Evolutionary conservation across 1,140 invertebrate species (phyloP).

Genomic region (Venturia canescens): DNA sequence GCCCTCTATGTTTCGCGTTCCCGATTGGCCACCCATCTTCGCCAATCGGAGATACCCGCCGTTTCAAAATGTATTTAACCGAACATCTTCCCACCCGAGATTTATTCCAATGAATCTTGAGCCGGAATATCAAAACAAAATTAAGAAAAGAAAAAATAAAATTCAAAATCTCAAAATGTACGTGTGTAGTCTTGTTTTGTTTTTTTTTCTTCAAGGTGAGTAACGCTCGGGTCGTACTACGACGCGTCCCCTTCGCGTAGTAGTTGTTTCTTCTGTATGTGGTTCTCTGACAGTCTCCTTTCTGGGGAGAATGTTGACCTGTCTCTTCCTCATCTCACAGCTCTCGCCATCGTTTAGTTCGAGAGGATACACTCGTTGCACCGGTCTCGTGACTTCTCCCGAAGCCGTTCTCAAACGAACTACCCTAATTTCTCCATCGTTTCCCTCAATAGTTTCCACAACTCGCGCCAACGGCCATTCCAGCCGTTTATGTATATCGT

Average conservation of each 20-base stretch:
- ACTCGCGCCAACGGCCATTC: conserved; percentile 63
- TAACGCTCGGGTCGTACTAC: conserved; percentile 15
- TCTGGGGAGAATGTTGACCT: too few relatives aligned
- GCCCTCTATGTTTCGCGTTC: too few relatives aligned
- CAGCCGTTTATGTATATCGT: conserved; percentile 57
- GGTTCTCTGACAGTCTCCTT: too few relatives aligned
- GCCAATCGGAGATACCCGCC: too few relatives aligned
- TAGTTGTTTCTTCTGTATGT: too few relatives aligned
- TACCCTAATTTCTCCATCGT: conserved; percentile 57
- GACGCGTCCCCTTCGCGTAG: too few relatives aligned
- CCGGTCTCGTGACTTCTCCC: conserved; percentile 49
- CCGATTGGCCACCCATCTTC: too few relatives aligned
- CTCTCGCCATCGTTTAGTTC: conserved; percentile 35
- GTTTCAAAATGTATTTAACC: too few relatives aligned
- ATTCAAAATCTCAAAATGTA: neutral
- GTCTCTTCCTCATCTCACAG: conserved; percentile 53
- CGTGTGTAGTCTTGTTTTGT: too few relatives aligned
- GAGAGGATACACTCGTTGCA: conserved; percentile 52
- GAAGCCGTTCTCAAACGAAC: conserved; percentile 54
- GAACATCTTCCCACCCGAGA: conserved; percentile 9
- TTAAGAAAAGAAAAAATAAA: neutral
- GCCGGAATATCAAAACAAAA: too few relatives aligned
- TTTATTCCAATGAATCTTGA: conserved; percentile 1
- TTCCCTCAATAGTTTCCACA: conserved; percentile 55
- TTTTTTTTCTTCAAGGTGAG: neutral